These are phyloP conservation scores for Dryobota labecula DNA, from an alignment of 2,888 invertebrate genomes.

Conservation along the genomic window DNA sequence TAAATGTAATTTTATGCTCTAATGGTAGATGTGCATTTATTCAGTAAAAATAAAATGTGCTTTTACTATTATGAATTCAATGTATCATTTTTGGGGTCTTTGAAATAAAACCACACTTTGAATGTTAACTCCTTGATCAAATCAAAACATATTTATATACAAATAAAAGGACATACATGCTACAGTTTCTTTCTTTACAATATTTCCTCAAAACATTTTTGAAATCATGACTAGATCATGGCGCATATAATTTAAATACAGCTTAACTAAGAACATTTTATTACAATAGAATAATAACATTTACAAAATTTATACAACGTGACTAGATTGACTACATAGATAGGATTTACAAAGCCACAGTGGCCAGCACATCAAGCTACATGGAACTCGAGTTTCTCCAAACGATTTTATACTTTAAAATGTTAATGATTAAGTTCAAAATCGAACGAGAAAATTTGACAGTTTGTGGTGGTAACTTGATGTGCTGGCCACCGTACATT, in stretches of 20 bases:
- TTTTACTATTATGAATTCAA: slow-evolving; percentile 56
- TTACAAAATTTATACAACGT: slow-evolving; percentile 69
- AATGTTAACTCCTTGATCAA: slow-evolving; percentile 60
- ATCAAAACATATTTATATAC: slow-evolving; percentile 70
- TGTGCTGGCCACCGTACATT: too few species aligned
- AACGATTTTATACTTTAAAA: too few species aligned
- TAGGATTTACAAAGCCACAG: slow-evolving; percentile 38
- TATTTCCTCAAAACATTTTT: slow-evolving; percentile 39
- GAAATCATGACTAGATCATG: slow-evolving; percentile 44
- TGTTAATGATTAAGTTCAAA: too few species aligned
- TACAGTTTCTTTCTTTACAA: slow-evolving; percentile 53
- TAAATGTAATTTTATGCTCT: slow-evolving; percentile 21
- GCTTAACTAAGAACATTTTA: slow-evolving; percentile 36
- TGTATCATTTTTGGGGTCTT: slow-evolving; percentile 59
- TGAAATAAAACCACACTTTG: slow-evolving; percentile 55
- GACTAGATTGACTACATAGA: slow-evolving; percentile 65
- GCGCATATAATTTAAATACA: slow-evolving; percentile 37
- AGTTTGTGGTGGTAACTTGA: too few species aligned
- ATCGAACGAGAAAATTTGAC: too few species aligned
- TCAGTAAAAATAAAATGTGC: slow-evolving; percentile 65
- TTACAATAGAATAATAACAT: slow-evolving; percentile 61
- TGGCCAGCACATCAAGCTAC: too few species aligned
- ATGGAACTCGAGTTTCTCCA: too few species aligned
- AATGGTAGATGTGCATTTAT: slow-evolving; percentile 57
- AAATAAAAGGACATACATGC: slow-evolving; percentile 49